phyloP scores from a whole-genome alignment of 2,113 vertebrate species.

The Pachyramphus minor region DNA sequence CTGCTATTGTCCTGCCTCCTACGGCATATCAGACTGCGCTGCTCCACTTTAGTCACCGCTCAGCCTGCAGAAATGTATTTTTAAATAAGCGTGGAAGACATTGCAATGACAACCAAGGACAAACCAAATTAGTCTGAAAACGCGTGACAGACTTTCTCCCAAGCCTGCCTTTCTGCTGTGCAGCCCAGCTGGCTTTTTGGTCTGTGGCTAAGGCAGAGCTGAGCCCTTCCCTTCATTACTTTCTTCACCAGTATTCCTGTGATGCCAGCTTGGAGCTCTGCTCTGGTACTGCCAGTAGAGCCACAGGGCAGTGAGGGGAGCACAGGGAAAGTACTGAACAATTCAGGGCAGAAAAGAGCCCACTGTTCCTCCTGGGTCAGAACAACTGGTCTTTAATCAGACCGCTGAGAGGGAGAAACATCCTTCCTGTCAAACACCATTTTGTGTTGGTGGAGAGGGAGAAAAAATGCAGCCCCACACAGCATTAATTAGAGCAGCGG shows the following conservation, averaged over 20 bases:
- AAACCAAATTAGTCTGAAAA: background rate
- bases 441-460: background rate
- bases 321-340: background rate
- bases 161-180: background rate
- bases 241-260: background rate
- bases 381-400: background rate
- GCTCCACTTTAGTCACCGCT: background rate
- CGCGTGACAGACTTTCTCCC: background rate
- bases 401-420: background rate
- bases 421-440: background rate
- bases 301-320: background rate
- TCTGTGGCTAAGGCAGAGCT: background rate
- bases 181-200: background rate
- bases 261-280: background rate
- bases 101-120: background rate
- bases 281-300: background rate
- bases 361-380: background rate
- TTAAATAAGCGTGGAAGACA: background rate
- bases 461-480: rapidly evolving
- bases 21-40: rapidly evolving
- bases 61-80: background rate
- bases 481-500: background rate
- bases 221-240: background rate
- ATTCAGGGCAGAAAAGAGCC: background rate
- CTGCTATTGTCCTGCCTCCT: background rate